phyloP scores from a whole-genome alignment of 2,888 invertebrate species.

The Nephrotoma appendiculata region DNA sequence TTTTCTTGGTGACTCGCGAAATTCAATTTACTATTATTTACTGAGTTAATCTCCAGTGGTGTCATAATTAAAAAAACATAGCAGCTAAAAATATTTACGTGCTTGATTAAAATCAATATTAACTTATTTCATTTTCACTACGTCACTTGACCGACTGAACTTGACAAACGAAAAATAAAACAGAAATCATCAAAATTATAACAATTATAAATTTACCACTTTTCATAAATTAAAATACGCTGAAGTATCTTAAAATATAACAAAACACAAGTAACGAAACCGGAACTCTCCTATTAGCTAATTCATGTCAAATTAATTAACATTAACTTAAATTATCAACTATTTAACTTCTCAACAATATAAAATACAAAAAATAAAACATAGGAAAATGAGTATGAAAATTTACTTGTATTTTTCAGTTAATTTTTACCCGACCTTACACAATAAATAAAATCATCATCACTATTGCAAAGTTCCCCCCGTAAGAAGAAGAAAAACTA shows the following conservation, averaged over 20 bases:
- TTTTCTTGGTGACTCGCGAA: too few species aligned
- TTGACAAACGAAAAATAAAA: background rate
- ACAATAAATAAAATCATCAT: background rate
- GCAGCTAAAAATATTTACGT: too few species aligned
- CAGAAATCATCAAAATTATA: background rate
- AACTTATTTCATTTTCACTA: too few species aligned
- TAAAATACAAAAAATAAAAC: background rate
- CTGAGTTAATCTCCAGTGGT: too few species aligned
- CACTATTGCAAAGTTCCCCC: background rate
- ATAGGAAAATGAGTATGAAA: background rate
- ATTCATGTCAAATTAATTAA: background rate
- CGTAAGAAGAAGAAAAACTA: background rate
- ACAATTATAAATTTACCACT: background rate
- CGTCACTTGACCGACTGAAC: too few species aligned
- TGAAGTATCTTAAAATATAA: background rate
- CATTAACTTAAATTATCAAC: background rate
- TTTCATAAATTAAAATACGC: background rate
- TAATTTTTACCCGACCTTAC: background rate
- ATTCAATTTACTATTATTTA: too few species aligned
- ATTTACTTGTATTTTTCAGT: background rate
- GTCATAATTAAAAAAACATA: too few species aligned
- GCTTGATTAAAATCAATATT: too few species aligned
- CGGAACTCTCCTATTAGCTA: background rate
- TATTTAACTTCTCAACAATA: background rate
- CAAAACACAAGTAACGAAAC: background rate